Conservation (phyloP, 2,888 invertebrate genomes). For the Reticulitermes lucifugus region DNA sequence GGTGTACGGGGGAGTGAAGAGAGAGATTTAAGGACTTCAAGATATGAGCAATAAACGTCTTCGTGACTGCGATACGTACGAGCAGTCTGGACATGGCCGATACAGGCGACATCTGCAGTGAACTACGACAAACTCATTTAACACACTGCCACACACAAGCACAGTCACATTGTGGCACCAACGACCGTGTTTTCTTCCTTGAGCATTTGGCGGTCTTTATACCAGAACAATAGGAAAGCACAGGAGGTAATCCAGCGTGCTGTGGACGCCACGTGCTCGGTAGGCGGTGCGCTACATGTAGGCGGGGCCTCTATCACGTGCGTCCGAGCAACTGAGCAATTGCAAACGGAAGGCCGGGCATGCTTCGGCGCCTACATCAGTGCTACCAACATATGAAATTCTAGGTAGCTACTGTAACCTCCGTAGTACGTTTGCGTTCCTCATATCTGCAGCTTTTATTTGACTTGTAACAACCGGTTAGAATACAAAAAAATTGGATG, state of each 20-base stretch:
- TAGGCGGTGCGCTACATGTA: not conserved
- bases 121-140: not conserved
- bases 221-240: conserved; percentile 42
- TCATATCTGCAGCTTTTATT: conserved; percentile 43
- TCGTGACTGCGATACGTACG: too few species aligned
- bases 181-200: conserved; percentile 43
- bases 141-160: not conserved
- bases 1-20: too few species aligned
- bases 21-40: too few species aligned
- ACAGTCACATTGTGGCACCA: conserved; percentile 15
- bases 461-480: conserved; percentile 44
- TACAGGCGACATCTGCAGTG: not conserved
- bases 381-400: not conserved
- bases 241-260: conserved; percentile 33
- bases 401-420: not conserved
- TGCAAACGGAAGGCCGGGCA: not conserved
- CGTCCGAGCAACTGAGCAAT: not conserved
- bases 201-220: conserved; percentile 53
- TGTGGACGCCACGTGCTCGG: conserved; percentile 8
- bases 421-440: not conserved
- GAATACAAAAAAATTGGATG: not conserved
- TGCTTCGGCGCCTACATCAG: not conserved
- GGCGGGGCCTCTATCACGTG: not conserved
- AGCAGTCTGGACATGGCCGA: not conserved
- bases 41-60: too few species aligned